Base-by-base conservation (phyloP, 2,797 vertebrate species). In the Pseudochirops cupreus region DNA sequence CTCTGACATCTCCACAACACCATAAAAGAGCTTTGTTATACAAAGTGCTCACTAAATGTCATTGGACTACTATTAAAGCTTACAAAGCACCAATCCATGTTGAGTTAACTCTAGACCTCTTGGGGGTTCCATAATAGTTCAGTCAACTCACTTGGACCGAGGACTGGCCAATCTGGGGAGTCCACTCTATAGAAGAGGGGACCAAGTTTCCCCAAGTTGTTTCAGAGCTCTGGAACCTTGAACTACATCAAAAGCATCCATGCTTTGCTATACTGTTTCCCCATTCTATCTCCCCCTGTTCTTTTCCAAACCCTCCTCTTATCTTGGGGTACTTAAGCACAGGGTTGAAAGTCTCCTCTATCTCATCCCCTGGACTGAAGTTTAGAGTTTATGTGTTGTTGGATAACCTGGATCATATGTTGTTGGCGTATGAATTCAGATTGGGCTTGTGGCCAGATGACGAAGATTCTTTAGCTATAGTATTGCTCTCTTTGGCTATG, bases 331-430 rank as follows among this genome's bases (percentile, higher is more conserved):
- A 74, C 67, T 74, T 13, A 74, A 74, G 67, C n/a, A 1, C 9
- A 82, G 4, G 39, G 21, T 11, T 46, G 39, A 82, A 82, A 82
- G 74, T 82, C 39, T 24, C 21, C 0, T 82, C 46, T 82, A 82
- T 26, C 16, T 82, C 39, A 82, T 82, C 46, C 39, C 39, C 39
- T 82, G 24, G 96, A 93, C 6, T 59, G 91, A 95, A 39, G 46
- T 62, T 46, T 50, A 90, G 56, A 94, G 94, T 90, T n/a, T 91
- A n/a, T 94, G 87, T 24, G 7, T 56, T 46, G 50, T 12, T 62
- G 7, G 24, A n/a, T 93, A 93, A 56, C 4, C 14, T 74, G 74
- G 13, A 95, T 67, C 92, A 94, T 95, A 56, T 16, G 94, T 91
- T 95, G 67, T 92, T 55, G 14, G 39, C 89, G 33, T 93, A 50